A percentile compares a stretch with the other conserved stretches of the same genome.
phyloP scores from a whole-genome alignment of 2,888 invertebrate species.

The Acanthoscelides obtectus region DNA sequence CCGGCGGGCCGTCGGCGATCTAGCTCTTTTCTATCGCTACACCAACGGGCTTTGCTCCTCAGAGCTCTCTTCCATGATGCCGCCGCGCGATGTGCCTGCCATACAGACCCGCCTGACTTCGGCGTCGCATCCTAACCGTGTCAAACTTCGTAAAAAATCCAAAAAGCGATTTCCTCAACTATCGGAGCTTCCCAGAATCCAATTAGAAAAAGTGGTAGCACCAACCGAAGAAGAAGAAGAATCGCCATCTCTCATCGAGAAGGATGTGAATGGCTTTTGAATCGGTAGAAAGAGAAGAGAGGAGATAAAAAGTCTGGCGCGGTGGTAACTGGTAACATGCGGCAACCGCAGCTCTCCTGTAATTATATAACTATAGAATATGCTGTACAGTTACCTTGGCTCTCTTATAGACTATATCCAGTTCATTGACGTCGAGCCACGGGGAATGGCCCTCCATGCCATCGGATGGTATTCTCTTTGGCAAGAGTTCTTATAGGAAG shows the following conservation, averaged over 20 bases:
- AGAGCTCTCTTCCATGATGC: no score
- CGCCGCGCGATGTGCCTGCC: no score
- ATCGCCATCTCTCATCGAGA: slow-evolving; percentile 7
- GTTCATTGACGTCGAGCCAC: slow-evolving; percentile 21
- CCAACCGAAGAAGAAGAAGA: slow-evolving; percentile 4
- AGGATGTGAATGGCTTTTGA: slow-evolving; percentile 20
- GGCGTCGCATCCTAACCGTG: no score
- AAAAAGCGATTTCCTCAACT: not conserved
- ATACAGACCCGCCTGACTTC: no score
- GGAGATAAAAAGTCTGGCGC: not conserved
- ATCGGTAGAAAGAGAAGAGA: slow-evolving; percentile 18
- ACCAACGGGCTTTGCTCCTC: no score
- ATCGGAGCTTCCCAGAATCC: not conserved
- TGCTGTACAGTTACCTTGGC: slow-evolving; percentile 41
- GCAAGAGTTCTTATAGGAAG: no score
- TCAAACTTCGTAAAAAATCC: no score
- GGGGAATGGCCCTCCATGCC: not conserved
- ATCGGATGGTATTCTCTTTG: not conserved
- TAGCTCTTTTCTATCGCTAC: no score
- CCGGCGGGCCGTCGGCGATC: no score
- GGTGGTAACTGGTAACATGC: slow-evolving; percentile 28
- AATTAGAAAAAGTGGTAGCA: not conserved
- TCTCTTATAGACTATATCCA: slow-evolving; percentile 33
- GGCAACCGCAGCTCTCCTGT: slow-evolving; percentile 31
- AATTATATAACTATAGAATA: slow-evolving; percentile 43